Base-by-base conservation (phyloP, 2,888 invertebrate species). In the Taenaris catops region DNA sequence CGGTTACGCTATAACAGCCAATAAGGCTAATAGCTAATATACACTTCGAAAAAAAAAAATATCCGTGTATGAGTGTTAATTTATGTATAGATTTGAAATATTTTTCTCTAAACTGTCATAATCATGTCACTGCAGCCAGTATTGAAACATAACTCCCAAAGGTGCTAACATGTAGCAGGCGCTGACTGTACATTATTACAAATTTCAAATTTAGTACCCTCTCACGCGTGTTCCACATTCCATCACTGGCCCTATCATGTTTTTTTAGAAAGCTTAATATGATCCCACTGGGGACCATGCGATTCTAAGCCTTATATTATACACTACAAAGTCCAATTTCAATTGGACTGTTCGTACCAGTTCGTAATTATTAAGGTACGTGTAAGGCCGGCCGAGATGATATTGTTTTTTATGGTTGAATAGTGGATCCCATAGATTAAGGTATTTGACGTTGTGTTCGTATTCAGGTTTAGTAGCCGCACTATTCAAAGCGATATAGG, bases 321-420 rank as follows among this genome's bases (percentile, higher is more conserved):
- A n/a, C 4, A 0, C 0, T 0, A 25, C 51, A 66, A 39, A 40
- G 58, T 50, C 27, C 10, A 28, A 34, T 55, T 54, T 67, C 9
- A 8, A 19, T 4, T 46, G 41, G n/a, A n/a, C n/a, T n/a, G n/a
- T n/a, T n/a, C n/a, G n/a, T 44, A 40, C 51, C 52, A 47, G 58
- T 53, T 56, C 64, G 71, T 80, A 81, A 81, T 83, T n/a, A n/a
- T n/a, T 81, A 83, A 76, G 81, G 71, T 49, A 61, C 66, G 56
- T 73, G 74, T 72, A 63, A 52, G 63, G 56, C 56, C 58, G 63
- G 66, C 63, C 66, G 64, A 71, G 67, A 59, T 71, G 73, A 80
- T 81, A 80, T 80, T 80, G 79, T 81, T 81, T 81, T 74, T 81
- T 81, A 75, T 79, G 65, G 63, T 51, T 63, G 69, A 73, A 72